These are phyloP conservation scores for Mugil cephalus DNA, from an alignment of 2,113 vertebrate species.

Conservation along the genomic window DNA sequence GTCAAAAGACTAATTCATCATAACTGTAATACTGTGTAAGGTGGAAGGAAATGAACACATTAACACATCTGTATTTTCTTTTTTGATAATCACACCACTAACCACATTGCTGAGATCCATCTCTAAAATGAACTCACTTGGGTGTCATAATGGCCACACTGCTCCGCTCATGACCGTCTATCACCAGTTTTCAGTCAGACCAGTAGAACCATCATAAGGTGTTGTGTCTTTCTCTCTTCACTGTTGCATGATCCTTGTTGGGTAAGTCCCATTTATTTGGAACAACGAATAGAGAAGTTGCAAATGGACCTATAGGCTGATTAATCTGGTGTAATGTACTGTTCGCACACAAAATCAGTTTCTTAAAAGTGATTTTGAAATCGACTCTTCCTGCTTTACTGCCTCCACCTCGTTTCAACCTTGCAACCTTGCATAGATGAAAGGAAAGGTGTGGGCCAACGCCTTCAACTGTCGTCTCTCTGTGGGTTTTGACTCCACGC, in stretches of 20 bases:
- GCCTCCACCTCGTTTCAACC: background rate
- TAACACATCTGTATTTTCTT: no score
- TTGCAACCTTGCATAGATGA: background rate
- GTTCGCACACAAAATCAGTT: background rate
- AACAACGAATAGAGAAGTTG: background rate
- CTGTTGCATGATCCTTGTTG: constrained; percentile 18
- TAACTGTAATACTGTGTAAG: no score
- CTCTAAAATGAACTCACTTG: background rate
- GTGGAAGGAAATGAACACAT: background rate
- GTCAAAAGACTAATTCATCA: no score
- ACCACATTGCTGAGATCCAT: background rate
- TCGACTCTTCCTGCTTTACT: background rate
- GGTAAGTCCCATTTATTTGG: background rate
- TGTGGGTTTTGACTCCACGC: constrained; percentile 5
- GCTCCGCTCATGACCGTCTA: background rate
- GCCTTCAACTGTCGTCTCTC: constrained; percentile 1
- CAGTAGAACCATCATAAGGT: background rate
- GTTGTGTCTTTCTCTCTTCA: constrained; percentile 10
- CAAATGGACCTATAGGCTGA: background rate
- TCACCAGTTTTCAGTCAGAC: constrained; percentile 7
- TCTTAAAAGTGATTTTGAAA: constrained; percentile 40
- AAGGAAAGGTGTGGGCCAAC: constrained; percentile 33
- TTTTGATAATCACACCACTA: no score
- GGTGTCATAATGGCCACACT: background rate
- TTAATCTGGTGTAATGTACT: background rate